Evolutionary conservation across 2,888 invertebrate species (phyloP).

Genomic region (Leptopterna dolabrata): DNA sequence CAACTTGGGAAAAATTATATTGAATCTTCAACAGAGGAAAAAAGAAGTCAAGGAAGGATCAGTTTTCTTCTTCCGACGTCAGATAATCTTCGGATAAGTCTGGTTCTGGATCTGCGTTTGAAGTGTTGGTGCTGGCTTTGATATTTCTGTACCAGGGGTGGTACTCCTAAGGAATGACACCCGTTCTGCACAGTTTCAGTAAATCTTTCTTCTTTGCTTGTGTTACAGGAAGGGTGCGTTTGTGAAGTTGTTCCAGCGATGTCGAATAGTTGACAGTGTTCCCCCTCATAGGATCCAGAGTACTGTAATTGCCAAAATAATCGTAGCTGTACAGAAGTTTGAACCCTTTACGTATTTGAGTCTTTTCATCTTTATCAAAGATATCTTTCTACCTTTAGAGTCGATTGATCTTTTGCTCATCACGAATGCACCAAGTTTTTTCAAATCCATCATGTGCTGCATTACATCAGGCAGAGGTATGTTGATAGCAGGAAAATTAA

Average conservation of each 20-base stretch:
- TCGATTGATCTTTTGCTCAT: not conserved
- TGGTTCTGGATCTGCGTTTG: too few species aligned
- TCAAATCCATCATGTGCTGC: not conserved
- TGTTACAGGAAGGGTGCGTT: not conserved
- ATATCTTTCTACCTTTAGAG: not conserved
- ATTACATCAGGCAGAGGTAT: too few species aligned
- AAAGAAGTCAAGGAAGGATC: too few species aligned
- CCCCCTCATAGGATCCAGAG: not conserved
- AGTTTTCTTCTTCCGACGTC: too few species aligned
- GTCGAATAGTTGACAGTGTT: not conserved
- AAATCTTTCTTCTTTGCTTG: not conserved
- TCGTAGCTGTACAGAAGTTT: not conserved
- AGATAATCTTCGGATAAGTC: too few species aligned
- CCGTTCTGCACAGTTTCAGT: not conserved
- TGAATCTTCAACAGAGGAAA: too few species aligned
- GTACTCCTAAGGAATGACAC: too few species aligned
- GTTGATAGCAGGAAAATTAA: too few species aligned
- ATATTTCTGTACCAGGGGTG: not conserved
- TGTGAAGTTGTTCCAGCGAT: not conserved
- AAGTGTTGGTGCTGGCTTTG: too few species aligned
- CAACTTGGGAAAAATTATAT: too few species aligned
- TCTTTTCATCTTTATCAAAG: not conserved
- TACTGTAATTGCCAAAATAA: not conserved
- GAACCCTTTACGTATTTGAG: not conserved
- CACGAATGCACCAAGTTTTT: not conserved